Evolutionary conservation across 2,888 invertebrate species (phyloP).

Genomic region (Boloria euphrosyne): DNA sequence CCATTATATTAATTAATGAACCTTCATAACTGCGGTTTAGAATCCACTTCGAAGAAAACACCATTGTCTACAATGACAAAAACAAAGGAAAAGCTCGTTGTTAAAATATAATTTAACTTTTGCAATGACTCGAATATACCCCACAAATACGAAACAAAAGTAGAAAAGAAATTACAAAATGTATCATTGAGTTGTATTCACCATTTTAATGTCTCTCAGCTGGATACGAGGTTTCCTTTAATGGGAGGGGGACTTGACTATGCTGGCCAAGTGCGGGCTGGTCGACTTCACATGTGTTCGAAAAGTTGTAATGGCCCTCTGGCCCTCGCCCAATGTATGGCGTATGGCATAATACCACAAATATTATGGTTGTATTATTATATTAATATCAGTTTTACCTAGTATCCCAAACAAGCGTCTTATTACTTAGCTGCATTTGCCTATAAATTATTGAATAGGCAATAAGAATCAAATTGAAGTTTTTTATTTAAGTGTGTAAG

Average conservation of each 20-base stretch:
- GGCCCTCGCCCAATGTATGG: no score
- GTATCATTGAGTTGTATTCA: neutral
- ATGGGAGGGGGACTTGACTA: no score
- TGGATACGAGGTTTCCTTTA: no score
- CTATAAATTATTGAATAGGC: constrained; percentile 1
- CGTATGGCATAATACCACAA: no score
- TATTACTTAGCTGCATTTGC: no score
- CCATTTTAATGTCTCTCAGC: no score
- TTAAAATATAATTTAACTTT: constrained; percentile 21
- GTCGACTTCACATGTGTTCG: no score
- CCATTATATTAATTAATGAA: neutral
- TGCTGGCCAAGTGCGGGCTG: no score
- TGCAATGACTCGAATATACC: neutral
- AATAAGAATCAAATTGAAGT: constrained; percentile 9
- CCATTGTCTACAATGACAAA: constrained; percentile 5
- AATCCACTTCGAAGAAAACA: neutral
- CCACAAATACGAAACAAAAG: neutral
- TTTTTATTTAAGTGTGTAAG: constrained; percentile 26
- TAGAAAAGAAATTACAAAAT: neutral
- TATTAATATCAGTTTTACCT: neutral
- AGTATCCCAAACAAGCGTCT: neutral
- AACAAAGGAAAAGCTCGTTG: constrained; percentile 13
- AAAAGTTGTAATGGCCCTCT: no score
- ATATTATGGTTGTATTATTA: no score
- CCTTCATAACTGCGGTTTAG: constrained; percentile 5